Evolutionary conservation across 2,888 invertebrate species (phyloP), one percentile per base, ranked within the genome.

Genomic region (Ophion costatus): DNA sequence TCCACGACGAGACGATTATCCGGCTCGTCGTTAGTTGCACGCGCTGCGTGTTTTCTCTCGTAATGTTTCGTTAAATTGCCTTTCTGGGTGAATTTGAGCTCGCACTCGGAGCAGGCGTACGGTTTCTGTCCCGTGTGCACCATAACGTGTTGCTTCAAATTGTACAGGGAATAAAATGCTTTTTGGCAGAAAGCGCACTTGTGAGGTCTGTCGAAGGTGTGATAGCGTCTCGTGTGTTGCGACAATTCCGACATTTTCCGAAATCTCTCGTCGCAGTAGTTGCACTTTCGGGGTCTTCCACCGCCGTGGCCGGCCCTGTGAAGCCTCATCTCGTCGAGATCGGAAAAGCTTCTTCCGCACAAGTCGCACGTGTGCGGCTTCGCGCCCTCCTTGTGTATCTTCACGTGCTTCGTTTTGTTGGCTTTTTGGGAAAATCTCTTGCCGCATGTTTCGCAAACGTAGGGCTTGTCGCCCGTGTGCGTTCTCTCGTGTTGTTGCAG

Each of bases 141-240:
- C 88, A 89, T 86, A 6, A 89, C 85, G 77, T 90, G 90, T 73
- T 89, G 89, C 67, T 90, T 90, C 38, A 90, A 83, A 83, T 89
- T 87, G 64, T 88, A 87, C 7, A 88, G 33, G 14, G 88, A 87
- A 64, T 87, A 88, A 82, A 90, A 90, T 29, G 87, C 86, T 80
- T 90, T 90, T 3, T 83, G 73, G 51, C 90, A 90, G 66, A 89
- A 87, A 24, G 85, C 81, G 33, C 90, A 90, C 42, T 87, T 86
- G 71, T 89, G 87, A 9, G 88, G 87, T 70, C 86, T 85, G 56
- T 90, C 90, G 22, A 89, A 88, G 0, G 89, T 90, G 84, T 90
- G 89, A 73, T 64, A 86, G 17, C 89, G 74, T 29, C 88, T 82
- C 29, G 87, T 76, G 66, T 89, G 89, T 57, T 87, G 86, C 0